Percentiles rank a stretch among this genome's conserved stretches.
phyloP scores from a whole-genome alignment of 2,113 vertebrate genomes.

The Felis catus region DNA sequence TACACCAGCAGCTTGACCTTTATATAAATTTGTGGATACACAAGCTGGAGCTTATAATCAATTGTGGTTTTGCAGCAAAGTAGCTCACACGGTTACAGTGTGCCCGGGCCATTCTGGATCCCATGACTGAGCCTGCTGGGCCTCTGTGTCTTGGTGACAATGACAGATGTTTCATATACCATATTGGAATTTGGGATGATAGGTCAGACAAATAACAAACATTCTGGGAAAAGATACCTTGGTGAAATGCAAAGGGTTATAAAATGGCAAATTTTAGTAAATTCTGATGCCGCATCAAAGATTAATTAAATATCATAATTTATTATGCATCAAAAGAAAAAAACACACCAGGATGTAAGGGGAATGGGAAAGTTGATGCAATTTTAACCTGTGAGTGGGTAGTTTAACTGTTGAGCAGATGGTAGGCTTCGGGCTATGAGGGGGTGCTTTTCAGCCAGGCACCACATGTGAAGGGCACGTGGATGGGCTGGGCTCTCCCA shows the following conservation, averaged over 20 bases:
- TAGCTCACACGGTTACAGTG: neutral
- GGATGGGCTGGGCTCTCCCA: neutral
- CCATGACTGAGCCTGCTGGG: neutral
- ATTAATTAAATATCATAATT: neutral
- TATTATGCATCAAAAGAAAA: neutral
- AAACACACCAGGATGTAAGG: neutral
- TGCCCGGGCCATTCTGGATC: neutral
- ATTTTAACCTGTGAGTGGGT: neutral
- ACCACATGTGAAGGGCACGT: neutral
- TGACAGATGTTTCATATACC: slow-evolving; percentile 31
- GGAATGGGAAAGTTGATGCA: neutral
- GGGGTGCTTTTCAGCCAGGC: neutral
- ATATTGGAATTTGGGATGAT: neutral
- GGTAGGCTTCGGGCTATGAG: neutral
- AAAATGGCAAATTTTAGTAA: neutral
- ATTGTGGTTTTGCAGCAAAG: neutral
- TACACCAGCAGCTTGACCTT: neutral
- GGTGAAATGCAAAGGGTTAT: neutral
- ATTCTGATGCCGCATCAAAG: neutral
- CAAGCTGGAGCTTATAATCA: neutral
- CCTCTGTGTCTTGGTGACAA: neutral
- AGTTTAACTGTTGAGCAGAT: neutral
- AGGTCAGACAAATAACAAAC: slow-evolving; percentile 42
- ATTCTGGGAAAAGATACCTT: neutral
- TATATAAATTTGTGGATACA: neutral